A percentile compares a stretch with the other conserved stretches of the same genome.
Evolutionary conservation across 2,888 invertebrate species (phyloP).

Genomic region (Catocala sponsa): DNA sequence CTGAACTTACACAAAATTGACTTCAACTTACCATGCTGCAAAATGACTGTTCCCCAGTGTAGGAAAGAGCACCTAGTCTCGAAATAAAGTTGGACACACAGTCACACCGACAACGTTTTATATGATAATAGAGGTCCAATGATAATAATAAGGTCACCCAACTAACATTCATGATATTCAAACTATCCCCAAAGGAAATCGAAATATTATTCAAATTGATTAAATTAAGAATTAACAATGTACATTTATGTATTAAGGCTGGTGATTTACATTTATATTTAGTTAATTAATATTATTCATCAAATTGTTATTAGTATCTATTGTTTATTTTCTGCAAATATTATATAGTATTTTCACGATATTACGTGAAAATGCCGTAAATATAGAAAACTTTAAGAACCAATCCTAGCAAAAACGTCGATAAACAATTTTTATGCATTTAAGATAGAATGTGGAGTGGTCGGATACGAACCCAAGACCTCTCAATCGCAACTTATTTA

Average conservation of each 20-base stretch:
- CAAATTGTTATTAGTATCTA: conserved; percentile 61
- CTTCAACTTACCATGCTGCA: too few species aligned
- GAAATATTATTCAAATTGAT: conserved; percentile 27
- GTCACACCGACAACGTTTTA: conserved; percentile 34
- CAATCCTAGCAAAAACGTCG: too few species aligned
- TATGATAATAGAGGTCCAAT: conserved; percentile 66
- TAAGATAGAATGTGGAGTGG: too few species aligned
- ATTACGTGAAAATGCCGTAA: too few species aligned
- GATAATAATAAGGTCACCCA: conserved; percentile 53
- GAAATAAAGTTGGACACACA: not conserved
- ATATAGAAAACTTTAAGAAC: not conserved
- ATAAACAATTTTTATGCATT: too few species aligned
- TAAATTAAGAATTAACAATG: conserved; percentile 17
- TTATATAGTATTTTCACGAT: too few species aligned
- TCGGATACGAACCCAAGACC: too few species aligned
- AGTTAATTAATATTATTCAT: conserved; percentile 35
- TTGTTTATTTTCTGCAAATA: conserved; percentile 47
- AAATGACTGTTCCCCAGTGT: too few species aligned
- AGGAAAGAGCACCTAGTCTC: too few species aligned
- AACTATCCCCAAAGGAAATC: conserved; percentile 18
- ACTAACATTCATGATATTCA: conserved; percentile 50
- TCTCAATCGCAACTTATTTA: too few species aligned
- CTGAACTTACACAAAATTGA: too few species aligned
- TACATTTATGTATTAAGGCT: conserved; percentile 13
- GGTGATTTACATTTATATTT: conserved; percentile 21